phyloP scores from a whole-genome alignment of 2,113 vertebrate species.

The Austrofundulus limnaeus region DNA sequence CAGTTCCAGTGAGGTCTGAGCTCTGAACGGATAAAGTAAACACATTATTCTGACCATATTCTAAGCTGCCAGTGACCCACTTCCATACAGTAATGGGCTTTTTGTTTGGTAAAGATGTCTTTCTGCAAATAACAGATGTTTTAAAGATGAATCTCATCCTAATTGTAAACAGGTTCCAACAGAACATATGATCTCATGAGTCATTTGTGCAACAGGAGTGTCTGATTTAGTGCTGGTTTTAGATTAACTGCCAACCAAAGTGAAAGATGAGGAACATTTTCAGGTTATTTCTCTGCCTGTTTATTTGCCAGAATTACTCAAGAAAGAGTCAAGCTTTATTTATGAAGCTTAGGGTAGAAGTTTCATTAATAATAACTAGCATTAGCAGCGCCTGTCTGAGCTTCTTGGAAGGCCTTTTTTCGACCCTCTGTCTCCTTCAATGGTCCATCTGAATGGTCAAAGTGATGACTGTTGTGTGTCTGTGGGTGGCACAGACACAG shows the following conservation, averaged over 20 bases:
- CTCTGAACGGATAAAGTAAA: too few relatives aligned
- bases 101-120: not conserved
- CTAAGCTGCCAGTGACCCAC: too few relatives aligned
- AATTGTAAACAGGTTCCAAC: not conserved
- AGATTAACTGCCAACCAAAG: slow-evolving; percentile 3
- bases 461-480: slow-evolving; percentile 67
- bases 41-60: too few relatives aligned
- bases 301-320: not conserved
- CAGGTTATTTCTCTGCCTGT: not conserved
- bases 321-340: not conserved
- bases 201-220: not conserved
- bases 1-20: not conserved
- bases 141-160: slow-evolving; percentile 5
- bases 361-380: not conserved
- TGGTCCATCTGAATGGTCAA: slow-evolving; percentile 56
- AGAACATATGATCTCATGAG: not conserved
- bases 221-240: slow-evolving; percentile 16
- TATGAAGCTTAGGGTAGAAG: not conserved
- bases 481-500: slow-evolving; percentile 74
- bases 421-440: slow-evolving; percentile 43
- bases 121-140: not conserved
- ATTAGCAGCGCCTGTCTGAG: slow-evolving; percentile 12
- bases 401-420: slow-evolving; percentile 13
- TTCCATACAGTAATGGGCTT: too few relatives aligned
- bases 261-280: not conserved